Evolutionary conservation across 1,140 invertebrate species (phyloP), one percentile per base, ranked within the genome.

Genomic region (Papilio helenus): DNA sequence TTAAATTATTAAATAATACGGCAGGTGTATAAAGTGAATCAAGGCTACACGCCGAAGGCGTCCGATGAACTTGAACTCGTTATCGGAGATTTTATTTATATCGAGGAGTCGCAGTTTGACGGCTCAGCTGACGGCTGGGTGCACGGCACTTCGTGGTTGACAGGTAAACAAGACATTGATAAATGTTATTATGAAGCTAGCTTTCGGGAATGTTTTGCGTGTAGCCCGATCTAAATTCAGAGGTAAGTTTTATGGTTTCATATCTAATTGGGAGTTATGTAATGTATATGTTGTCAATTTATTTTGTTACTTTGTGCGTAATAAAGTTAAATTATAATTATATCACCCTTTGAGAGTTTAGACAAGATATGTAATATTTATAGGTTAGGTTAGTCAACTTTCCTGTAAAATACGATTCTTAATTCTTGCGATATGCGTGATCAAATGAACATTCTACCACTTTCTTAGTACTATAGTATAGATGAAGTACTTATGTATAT

Each of bases 111-210:
- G 79, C 96, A 97, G 46, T 95, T 97, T 74, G 96, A 96, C 26
- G 96, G 93, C 68, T 97, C 97, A 2, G 94, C 96, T 3, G 98
- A 98, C 94, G 97, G 97, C 49, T 99, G 98, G 98, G 97, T 97
- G 1, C 96, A 97, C 88, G 98, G 98, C 29, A 97, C 96, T 34
- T 98, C 98, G 0, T 98, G 98, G 98, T 93, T 98, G 23, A 98
- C 98, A 12, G 94, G 93, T 94, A 81, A 80, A 78, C 61, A 82
- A 65, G 72, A 29, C 26, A 14, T 26, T 29, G 26, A 9, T 29
- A 68, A 68, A 74, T 61, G 39, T 58, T 34, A 55, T 65, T 61
- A 61, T 44, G 44, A 77, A 65, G 76, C 58, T 39, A 20, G 76
- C 58, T 44, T 34, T 65, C 34, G 58, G 55, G 14, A 77, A 42